Evolutionary conservation across 2,888 invertebrate genomes (phyloP).

Genomic region (Mesorhabditis spiculigera): DNA sequence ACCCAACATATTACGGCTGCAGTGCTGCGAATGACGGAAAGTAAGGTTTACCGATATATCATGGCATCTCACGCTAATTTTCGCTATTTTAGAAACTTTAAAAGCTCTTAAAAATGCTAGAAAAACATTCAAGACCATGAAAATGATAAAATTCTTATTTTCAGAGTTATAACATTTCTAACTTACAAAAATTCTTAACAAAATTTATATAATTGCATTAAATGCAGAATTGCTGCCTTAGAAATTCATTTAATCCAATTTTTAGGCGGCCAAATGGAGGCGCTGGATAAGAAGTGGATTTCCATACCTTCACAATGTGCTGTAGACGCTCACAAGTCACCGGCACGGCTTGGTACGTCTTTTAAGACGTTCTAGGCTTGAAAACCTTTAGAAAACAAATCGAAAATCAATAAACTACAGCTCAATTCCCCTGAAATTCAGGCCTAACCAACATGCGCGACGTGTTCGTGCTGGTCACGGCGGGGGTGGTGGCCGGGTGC

Average conservation of each 20-base stretch:
- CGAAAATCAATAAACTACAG: too few relatives aligned
- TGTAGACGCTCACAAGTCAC: constrained; percentile 70
- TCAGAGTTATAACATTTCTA: background rate
- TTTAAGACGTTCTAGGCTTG: constrained; percentile 90
- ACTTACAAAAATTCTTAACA: background rate
- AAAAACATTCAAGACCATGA: background rate
- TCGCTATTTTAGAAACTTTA: background rate
- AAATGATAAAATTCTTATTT: background rate
- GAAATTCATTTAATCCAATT: background rate
- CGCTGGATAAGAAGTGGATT: constrained; percentile 92
- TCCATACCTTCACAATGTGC: constrained; percentile 65
- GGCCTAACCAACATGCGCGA: constrained; percentile 25
- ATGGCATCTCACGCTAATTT: too few relatives aligned
- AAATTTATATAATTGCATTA: too few relatives aligned
- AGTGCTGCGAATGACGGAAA: constrained; percentile 51
- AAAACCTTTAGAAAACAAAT: too few relatives aligned
- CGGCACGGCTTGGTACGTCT: constrained; percentile 90
- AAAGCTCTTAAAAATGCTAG: constrained; percentile 1
- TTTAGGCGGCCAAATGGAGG: constrained; percentile 92
- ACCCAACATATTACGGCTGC: constrained; percentile 53
- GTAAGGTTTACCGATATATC: constrained; percentile 17
- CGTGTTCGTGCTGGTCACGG: constrained; percentile 49
- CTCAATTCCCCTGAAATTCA: background rate
- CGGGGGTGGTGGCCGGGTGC: constrained; percentile 44
- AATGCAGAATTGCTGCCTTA: background rate